Percentiles rank a stretch among this genome's conserved stretches.
Evolutionary conservation across 2,888 invertebrate species (phyloP).

Genomic region (Adelphocoris suturalis): DNA sequence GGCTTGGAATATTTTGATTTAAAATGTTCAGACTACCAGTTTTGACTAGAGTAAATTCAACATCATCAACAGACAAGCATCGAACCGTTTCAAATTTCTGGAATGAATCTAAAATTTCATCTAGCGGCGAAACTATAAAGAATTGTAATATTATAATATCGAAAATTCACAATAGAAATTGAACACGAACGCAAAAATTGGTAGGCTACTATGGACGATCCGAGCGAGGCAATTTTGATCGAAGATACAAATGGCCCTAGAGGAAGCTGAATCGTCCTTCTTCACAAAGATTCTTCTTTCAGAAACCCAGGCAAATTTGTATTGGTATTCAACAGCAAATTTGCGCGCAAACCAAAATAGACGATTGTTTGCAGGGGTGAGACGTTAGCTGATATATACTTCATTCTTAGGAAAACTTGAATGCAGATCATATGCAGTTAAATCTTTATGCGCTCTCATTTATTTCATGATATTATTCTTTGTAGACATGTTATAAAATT

Average conservation of each 20-base stretch:
- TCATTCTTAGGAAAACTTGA: background rate
- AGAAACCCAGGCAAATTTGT: background rate
- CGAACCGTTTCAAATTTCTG: background rate
- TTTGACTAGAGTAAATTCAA: background rate
- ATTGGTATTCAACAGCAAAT: background rate
- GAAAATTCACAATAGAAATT: background rate
- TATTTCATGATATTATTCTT: background rate
- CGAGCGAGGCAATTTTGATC: background rate
- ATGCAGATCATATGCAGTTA: background rate
- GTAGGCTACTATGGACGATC: background rate
- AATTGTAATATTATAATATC: too few species aligned
- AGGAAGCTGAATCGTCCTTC: background rate
- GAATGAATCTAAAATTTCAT: background rate
- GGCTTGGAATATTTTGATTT: conserved; percentile 7
- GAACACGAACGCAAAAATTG: background rate
- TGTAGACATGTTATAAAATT: background rate
- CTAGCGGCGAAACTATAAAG: background rate
- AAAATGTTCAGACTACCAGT: background rate
- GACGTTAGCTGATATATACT: conserved; percentile 12
- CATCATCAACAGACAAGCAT: background rate
- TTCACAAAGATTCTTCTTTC: background rate
- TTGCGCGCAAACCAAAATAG: background rate
- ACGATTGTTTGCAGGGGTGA: background rate
- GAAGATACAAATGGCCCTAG: background rate
- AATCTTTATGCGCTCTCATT: background rate